Base-by-base conservation (phyloP, 2,113 vertebrate species). In the Callopanchax toddi region DNA sequence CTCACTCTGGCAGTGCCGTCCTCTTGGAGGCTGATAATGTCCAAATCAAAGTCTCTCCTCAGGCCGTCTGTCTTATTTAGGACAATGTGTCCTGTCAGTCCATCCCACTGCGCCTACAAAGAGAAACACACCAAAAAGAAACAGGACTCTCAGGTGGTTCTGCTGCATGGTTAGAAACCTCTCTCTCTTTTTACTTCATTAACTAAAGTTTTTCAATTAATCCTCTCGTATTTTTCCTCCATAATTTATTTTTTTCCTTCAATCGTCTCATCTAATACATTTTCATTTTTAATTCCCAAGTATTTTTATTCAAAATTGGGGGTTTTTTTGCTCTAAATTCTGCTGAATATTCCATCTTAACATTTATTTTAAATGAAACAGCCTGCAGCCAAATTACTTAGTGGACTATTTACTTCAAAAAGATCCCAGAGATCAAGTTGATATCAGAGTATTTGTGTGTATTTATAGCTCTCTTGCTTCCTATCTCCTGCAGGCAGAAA, bases 1-100 rank as follows among this genome's bases (percentile, higher is more conserved):
- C 73, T 94, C 92, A 99, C 97, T 95, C 98, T 98, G 86, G 94
- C 92, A 25, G 93, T 93, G 74, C 97, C 96, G 32, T 98, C 97
- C 75, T 99, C 97, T 88, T 95, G 97, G 67, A 99, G 94, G 83
- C 96, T 98, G 90, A 99, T 98, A 75, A 99, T 93, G 87, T 99
- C 97, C 93, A 99, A 92, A 89, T 97, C 94, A 69, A 99, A 99
- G 91, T 97, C 94, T 85, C 93, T 97, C 81, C 97, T 88, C 72
- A 97, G 91, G 74, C 97, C 97, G 2, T 99, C 95, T 0, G 94
- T 96, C 89, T 95, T 98, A 90, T 98, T 98, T 86, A 99, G 95
- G 85, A 94, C 93, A 80, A 99, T 99, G 65, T 92, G 93, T 11
- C 97, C 97, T 13, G 97, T 99, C 89, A 99, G 92, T 66, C 97